These are phyloP conservation scores for Peromyscus polionotus DNA, from an alignment of 2,113 vertebrate genomes.

Conservation along the genomic window DNA sequence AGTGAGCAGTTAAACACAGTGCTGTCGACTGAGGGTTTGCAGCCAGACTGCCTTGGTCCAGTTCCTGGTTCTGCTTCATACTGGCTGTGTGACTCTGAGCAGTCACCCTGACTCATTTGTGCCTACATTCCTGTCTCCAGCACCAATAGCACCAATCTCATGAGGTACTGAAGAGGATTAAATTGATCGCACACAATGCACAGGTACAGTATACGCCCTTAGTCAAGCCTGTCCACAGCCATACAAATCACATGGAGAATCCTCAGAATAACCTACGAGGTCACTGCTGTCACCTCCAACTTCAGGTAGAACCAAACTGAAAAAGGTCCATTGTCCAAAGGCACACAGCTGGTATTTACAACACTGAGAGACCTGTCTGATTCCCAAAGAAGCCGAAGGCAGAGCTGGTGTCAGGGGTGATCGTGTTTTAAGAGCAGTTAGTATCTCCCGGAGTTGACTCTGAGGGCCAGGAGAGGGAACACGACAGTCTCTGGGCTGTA, in stretches of 20 bases:
- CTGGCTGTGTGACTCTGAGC: background rate
- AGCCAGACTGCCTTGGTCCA: background rate
- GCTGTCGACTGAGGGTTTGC: background rate
- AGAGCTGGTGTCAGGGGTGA: background rate
- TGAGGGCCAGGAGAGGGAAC: background rate
- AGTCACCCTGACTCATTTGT: background rate
- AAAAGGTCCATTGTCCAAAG: background rate
- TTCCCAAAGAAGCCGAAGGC: background rate
- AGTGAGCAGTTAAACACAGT: background rate
- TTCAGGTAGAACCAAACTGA: slow-evolving; percentile 20
- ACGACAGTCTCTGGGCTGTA: background rate
- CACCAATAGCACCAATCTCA: background rate
- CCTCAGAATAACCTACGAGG: background rate
- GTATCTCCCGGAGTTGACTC: background rate
- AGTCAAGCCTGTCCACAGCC: background rate
- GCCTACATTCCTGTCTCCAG: background rate
- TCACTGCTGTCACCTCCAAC: background rate
- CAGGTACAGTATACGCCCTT: background rate
- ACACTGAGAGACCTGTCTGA: background rate
- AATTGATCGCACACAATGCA: background rate
- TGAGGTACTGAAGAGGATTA: background rate
- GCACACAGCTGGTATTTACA: background rate
- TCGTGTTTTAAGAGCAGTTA: background rate
- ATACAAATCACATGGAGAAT: background rate
- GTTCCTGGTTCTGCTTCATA: background rate